Evolutionary conservation across 2,113 vertebrate species (phyloP), one percentile per base, ranked within the genome.

Genomic region (Sinocyclocheilus anophthalmus): DNA sequence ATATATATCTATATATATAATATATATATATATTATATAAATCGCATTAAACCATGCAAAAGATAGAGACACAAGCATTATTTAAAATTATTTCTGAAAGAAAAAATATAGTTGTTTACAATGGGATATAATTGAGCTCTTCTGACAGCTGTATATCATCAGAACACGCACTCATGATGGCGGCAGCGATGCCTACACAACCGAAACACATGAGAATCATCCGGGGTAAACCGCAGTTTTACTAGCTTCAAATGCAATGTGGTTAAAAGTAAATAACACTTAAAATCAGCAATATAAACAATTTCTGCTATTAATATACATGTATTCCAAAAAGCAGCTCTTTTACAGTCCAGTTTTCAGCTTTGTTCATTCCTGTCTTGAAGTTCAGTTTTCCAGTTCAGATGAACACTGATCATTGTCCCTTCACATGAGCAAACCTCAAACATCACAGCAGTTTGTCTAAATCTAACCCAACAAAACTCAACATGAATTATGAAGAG

Each of bases 251-350:
- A 65, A 65, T 7, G 67, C 10, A 70, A 13, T 20, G 5, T 18
- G 61, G 55, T 85, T 82, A 70, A 83, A 50, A 59, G 10, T 50
- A 7, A 77, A 82, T 42, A 85, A 63, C 61, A 76, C 55, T 75
- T n/a, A 33, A 37, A 84, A 69, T 69, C 42, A 82, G 69, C 84
- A 72, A 87, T 50, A 84, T 73, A 82, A 86, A 81, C 81, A 73
- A 42, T 48, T 50, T 63, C 13, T 83, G 55, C 61, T 73, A 72
- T 73, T 63, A 70, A 82, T 87, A 33, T 73, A 83, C 53, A 84
- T 78, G 69, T 86, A 90, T 26, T 63, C 86, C 84, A 76, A 79
- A 59, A 87, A 83, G 59, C 84, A 90, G 78, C 78, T 73, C 83
- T 75, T 26, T 70, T 16, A 48, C 37, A 30, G 73, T 87, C 85